Conservation (phyloP, 2,888 invertebrate genomes). For the Dasysyrphus albostriatus region DNA sequence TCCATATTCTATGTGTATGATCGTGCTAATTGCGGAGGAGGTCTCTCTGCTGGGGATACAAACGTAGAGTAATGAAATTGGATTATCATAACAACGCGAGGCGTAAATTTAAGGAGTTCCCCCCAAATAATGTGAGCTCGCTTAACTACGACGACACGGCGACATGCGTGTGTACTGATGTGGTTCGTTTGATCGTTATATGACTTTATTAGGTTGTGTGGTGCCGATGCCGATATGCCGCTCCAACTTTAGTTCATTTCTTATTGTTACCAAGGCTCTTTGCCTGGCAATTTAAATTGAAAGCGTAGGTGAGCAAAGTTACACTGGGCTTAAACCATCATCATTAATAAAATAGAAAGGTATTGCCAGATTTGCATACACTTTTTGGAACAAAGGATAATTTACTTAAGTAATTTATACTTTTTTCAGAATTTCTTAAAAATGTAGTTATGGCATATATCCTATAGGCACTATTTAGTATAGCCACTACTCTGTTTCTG, state of each 20-base stretch:
- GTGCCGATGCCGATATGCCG: slow-evolving; percentile 44
- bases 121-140: slow-evolving; percentile 42
- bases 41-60: slow-evolving; percentile 6
- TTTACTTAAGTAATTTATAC: no score
- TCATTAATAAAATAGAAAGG: not conserved
- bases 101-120: slow-evolving; percentile 74
- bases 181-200: slow-evolving; percentile 47
- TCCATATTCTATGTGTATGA: not conserved
- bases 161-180: slow-evolving; percentile 54
- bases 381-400: not conserved
- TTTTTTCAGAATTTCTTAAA: no score
- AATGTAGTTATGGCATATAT: no score
- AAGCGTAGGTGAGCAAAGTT: slow-evolving; percentile 70
- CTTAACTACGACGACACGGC: slow-evolving; percentile 6
- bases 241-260: slow-evolving; percentile 38
- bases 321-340: slow-evolving; percentile 39
- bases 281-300: slow-evolving; percentile 54
- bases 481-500: no score
- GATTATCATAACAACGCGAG: slow-evolving; percentile 73
- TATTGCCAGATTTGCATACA: not conserved
- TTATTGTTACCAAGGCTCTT: slow-evolving; percentile 57
- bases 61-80: slow-evolving; percentile 64
- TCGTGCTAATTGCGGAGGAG: slow-evolving; percentile 73
- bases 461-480: no score
- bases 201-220: slow-evolving; percentile 73